A percentile compares a stretch with the other conserved stretches of the same genome.
phyloP scores from a whole-genome alignment of 2,113 vertebrate genomes.

The Podarcis raffonei region DNA sequence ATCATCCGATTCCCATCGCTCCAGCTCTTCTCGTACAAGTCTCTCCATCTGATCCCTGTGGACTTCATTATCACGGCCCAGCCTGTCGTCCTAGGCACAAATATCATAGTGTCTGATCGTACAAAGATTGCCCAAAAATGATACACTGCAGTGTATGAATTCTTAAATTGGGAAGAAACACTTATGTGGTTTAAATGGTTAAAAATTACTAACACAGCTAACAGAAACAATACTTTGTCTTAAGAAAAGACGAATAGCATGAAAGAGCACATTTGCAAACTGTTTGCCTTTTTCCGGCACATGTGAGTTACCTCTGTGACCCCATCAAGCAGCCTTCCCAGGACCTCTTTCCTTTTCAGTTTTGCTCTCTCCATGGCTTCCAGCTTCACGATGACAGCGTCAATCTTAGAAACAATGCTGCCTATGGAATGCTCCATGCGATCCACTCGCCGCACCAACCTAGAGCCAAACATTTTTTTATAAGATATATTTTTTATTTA shows the following conservation, averaged over 20 bases:
- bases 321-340: conserved; percentile 89
- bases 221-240: neutral
- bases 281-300: neutral
- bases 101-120: neutral
- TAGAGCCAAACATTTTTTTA: conserved; percentile 56
- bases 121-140: neutral
- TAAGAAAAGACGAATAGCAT: neutral
- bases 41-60: conserved; percentile 93
- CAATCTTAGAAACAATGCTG: conserved; percentile 97
- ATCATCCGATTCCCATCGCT: conserved; percentile 93
- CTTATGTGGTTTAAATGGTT: too few relatives aligned
- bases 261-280: neutral
- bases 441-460: conserved; percentile 93
- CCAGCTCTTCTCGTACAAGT: conserved; percentile 91
- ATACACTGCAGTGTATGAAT: neutral
- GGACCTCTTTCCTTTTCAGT: conserved; percentile 91
- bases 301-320: conserved; percentile 84
- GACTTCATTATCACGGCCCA: conserved; percentile 85
- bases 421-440: conserved; percentile 98
- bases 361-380: conserved; percentile 95
- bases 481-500: neutral
- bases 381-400: conserved; percentile 95
- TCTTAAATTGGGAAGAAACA: neutral
- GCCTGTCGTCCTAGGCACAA: conserved; percentile 84
- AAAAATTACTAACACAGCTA: neutral